Evolutionary conservation across 2,113 vertebrate genomes (phyloP).

Genomic region (Entomyzon cyanotis): DNA sequence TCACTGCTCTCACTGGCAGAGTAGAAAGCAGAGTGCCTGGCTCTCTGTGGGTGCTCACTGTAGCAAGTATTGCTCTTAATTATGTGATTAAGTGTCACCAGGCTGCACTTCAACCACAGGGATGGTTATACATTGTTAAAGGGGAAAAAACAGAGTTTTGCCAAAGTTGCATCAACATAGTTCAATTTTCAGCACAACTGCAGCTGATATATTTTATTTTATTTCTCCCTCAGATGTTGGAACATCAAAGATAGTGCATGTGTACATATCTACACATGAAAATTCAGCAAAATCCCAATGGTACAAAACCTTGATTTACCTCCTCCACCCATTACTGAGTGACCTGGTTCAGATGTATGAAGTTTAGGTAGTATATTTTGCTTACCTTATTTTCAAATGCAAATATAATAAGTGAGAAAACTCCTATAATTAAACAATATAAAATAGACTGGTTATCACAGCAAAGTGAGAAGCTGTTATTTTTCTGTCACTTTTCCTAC

Average conservation of each 20-base stretch:
- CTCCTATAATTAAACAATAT: background rate
- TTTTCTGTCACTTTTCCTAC: background rate
- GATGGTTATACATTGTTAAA: background rate
- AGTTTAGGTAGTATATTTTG: background rate
- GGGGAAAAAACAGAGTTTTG: background rate
- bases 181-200: background rate
- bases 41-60: background rate
- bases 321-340: background rate
- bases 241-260: background rate
- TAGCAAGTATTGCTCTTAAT: background rate
- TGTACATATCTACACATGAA: background rate
- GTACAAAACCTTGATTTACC: background rate
- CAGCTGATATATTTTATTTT: background rate
- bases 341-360: background rate
- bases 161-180: background rate
- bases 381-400: background rate
- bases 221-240: background rate
- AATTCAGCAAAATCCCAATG: background rate
- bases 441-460: background rate
- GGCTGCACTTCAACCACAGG: background rate
- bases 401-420: background rate
- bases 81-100: background rate
- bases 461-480: background rate
- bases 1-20: background rate
- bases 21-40: background rate